Evolutionary conservation across 1,140 invertebrate species (phyloP).

Genomic region (Papilio aristodemus): DNA sequence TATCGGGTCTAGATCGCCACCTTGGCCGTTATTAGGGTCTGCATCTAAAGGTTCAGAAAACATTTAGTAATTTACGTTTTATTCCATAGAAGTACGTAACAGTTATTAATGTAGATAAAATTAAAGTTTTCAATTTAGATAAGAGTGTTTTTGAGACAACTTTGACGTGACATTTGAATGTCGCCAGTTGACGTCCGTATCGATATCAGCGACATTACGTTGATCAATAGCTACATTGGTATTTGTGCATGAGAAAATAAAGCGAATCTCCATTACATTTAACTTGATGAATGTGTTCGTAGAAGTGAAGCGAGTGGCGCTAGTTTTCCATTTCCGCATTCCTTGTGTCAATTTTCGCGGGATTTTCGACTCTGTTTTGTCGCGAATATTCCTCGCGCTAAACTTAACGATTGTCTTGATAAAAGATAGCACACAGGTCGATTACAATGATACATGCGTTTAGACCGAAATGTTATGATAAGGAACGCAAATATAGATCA

Average conservation of each 20-base stretch:
- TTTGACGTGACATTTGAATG: constrained; percentile 5
- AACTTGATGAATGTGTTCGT: constrained; percentile 22
- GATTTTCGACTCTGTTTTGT: constrained; percentile 10
- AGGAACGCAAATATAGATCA: constrained; percentile 13
- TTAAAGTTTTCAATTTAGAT: too few relatives aligned
- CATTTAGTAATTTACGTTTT: too few relatives aligned
- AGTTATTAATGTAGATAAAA: too few relatives aligned
- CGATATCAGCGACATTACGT: neutral
- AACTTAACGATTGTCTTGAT: neutral
- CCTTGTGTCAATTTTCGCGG: neutral
- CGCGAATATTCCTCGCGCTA: neutral
- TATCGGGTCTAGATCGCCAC: too few relatives aligned
- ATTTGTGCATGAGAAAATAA: constrained; percentile 20
- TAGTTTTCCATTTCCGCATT: constrained; percentile 23
- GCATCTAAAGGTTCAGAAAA: too few relatives aligned
- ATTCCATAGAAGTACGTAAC: too few relatives aligned
- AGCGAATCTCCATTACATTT: neutral
- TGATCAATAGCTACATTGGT: constrained; percentile 10
- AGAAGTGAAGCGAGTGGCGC: constrained; percentile 1
- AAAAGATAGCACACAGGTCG: constrained; percentile 25
- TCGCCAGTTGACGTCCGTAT: neutral
- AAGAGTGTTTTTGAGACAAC: too few relatives aligned
- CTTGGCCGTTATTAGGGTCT: too few relatives aligned
- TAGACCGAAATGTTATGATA: constrained; percentile 17
- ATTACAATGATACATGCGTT: constrained; percentile 15